Conservation (phyloP, 1,140 invertebrate species). For the Drosophila lowei region DNA sequence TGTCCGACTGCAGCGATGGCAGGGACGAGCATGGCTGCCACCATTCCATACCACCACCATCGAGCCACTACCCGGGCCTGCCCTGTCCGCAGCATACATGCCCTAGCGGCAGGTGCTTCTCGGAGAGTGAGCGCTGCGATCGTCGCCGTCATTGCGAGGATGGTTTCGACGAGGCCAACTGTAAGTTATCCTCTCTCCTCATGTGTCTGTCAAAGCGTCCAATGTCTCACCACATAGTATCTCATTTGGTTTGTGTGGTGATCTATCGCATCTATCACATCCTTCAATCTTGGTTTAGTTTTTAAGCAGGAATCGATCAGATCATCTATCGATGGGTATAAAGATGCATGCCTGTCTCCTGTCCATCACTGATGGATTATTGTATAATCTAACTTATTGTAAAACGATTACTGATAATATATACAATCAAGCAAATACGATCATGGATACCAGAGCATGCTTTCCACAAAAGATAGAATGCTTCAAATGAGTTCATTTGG, state of each 20-base stretch:
- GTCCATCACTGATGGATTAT: no score
- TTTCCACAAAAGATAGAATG: no score
- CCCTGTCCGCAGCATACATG: constrained; percentile 75
- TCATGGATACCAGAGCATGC: no score
- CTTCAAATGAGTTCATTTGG: no score
- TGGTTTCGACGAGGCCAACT: constrained; percentile 86
- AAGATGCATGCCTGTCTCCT: no score
- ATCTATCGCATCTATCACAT: no score
- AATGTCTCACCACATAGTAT: not conserved
- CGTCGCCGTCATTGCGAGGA: constrained; percentile 86
- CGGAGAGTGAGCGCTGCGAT: constrained; percentile 84
- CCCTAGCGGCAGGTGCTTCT: constrained; percentile 74
- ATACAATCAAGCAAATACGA: no score
- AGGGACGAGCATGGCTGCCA: constrained; percentile 84
- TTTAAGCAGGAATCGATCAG: no score
- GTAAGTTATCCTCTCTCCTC: constrained; percentile 83
- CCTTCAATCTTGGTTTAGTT: no score
- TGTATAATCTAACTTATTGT: no score
- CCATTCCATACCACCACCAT: constrained; percentile 3
- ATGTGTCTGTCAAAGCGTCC: constrained; percentile 1
- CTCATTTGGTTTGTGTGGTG: not conserved
- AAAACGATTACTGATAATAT: no score
- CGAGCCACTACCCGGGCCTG: constrained; percentile 12
- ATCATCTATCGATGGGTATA: no score
- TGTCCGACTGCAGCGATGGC: constrained; percentile 84